These are phyloP conservation scores for Lipophrys pholis DNA, from an alignment of 2,113 vertebrate genomes.

Conservation along the genomic window DNA sequence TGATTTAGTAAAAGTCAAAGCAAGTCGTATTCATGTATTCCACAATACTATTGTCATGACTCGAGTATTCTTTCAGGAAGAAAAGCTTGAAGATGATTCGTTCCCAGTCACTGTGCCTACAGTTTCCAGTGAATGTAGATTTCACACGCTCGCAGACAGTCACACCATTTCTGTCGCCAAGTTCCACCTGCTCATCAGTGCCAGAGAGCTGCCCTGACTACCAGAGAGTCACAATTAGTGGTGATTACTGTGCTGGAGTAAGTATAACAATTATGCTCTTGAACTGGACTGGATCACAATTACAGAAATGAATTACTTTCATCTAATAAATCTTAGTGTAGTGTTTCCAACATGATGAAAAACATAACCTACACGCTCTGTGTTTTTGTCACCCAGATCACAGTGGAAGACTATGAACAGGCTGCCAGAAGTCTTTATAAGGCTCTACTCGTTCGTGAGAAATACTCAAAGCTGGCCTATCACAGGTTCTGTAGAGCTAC, in stretches of 20 bases:
- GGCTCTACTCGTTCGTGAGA: constrained; percentile 93
- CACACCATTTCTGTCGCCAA: constrained; percentile 83
- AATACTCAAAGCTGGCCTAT: constrained; percentile 92
- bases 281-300: not conserved
- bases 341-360: too few species aligned
- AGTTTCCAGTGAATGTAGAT: constrained; percentile 85
- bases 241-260: constrained; percentile 98
- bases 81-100: constrained; percentile 96
- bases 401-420: constrained; percentile 95
- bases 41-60: not conserved
- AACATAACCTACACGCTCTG: too few species aligned
- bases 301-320: not conserved
- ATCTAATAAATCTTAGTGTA: not conserved
- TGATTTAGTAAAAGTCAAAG: too few species aligned
- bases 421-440: constrained; percentile 92
- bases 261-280: constrained; percentile 57
- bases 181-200: constrained; percentile 77
- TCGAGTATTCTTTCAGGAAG: constrained; percentile 83
- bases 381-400: constrained; percentile 84
- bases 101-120: constrained; percentile 92
- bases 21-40: too few species aligned
- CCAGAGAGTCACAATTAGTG: constrained; percentile 95
- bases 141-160: constrained; percentile 71
- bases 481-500: constrained; percentile 93
- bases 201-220: constrained; percentile 87